Evolutionary conservation across 2,888 invertebrate genomes (phyloP).

Genomic region (Noctua fimbriata): DNA sequence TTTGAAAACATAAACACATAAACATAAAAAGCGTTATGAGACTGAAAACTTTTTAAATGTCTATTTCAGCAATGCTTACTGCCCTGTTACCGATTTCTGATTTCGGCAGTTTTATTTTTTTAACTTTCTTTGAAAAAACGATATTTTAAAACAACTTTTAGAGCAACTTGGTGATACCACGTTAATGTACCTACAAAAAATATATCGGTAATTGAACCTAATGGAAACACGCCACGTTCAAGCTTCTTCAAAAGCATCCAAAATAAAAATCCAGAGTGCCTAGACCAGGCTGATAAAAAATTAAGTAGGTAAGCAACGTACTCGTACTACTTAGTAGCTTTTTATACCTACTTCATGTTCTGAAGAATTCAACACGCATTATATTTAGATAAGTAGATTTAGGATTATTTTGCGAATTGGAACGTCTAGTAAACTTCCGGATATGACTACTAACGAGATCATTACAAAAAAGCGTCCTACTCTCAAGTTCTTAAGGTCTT

Average conservation of each 20-base stretch:
- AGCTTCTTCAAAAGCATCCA: neutral
- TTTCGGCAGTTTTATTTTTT: neutral
- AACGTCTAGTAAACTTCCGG: conserved; percentile 55
- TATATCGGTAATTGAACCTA: neutral
- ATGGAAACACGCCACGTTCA: neutral
- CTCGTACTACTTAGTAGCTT: neutral
- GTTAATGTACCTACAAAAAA: too few relatives aligned
- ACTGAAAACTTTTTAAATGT: neutral
- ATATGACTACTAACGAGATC: conserved; percentile 5
- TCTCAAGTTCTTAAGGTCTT: conserved; percentile 28
- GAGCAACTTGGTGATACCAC: neutral
- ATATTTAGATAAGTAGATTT: conserved; percentile 19
- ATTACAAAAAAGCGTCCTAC: conserved; percentile 42
- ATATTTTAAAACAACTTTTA: neutral
- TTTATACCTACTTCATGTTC: neutral
- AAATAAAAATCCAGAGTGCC: conserved; percentile 25
- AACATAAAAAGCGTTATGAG: neutral
- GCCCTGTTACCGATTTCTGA: neutral
- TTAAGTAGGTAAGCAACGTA: conserved; percentile 3
- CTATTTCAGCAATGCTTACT: neutral
- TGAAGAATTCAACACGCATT: conserved; percentile 35
- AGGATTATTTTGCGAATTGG: conserved; percentile 46
- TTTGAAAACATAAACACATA: neutral
- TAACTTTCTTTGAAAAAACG: neutral
- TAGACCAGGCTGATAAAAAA: conserved; percentile 53